Percentiles rank a stretch among this genome's conserved stretches.
Conservation (phyloP, 2,888 invertebrate genomes). For the Teleogryllus oceanicus region DNA sequence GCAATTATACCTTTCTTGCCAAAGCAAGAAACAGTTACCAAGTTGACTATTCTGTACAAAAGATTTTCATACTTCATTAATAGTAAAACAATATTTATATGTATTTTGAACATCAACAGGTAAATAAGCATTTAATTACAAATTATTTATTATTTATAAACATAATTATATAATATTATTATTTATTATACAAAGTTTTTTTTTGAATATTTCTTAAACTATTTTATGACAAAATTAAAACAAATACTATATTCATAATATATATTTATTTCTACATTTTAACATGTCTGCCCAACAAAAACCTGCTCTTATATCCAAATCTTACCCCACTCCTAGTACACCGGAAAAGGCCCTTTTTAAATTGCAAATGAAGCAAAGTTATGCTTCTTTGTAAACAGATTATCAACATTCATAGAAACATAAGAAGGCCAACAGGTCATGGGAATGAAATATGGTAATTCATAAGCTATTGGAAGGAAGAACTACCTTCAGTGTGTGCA, state of each 20-base stretch:
- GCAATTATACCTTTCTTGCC: no score
- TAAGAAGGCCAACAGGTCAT: not conserved
- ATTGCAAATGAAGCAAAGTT: not conserved
- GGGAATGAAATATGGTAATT: not conserved
- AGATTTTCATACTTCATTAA: no score
- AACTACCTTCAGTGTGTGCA: not conserved
- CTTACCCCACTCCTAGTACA: not conserved
- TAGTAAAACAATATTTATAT: no score
- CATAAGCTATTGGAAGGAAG: not conserved
- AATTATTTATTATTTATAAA: no score
- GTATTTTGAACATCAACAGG: no score
- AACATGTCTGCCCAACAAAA: not conserved
- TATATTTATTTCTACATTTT: not conserved
- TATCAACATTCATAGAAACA: not conserved
- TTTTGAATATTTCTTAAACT: no score
- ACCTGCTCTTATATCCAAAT: not conserved
- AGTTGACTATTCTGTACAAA: no score
- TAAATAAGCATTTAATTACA: no score
- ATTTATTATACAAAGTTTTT: no score
- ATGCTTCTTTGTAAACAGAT: not conserved
- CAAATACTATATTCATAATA: not conserved
- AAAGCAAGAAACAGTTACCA: no score
- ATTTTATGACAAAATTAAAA: slow-evolving; percentile 4
- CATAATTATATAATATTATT: no score
- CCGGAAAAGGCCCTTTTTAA: not conserved